Evolutionary conservation across 2,797 vertebrate species (phyloP).

Genomic region (Anguilla pacifica): DNA sequence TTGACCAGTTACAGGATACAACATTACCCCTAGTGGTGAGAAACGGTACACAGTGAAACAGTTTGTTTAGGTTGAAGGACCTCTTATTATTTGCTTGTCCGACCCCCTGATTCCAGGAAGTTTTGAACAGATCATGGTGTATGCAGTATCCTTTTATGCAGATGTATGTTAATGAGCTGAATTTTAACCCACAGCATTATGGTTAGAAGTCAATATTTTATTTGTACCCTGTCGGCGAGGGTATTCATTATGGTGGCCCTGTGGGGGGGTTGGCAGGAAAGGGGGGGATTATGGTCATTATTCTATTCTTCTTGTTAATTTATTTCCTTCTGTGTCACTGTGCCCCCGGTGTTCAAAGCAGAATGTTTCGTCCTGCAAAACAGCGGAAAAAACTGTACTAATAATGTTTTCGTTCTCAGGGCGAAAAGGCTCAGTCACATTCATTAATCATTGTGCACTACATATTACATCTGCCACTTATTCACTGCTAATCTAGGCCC

Average conservation of each 20-base stretch:
- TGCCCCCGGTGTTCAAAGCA: neutral
- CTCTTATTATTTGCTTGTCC: neutral
- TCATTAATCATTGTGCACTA: neutral
- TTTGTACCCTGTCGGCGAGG: neutral
- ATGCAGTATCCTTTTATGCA: neutral
- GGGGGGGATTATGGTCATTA: neutral
- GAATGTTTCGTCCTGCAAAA: neutral
- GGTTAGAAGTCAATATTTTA: neutral
- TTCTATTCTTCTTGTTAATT: neutral
- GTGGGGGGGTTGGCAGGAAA: neutral
- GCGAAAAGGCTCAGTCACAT: neutral
- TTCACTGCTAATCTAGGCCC: conserved; percentile 7
- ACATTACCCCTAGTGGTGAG: neutral
- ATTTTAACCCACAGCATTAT: neutral
- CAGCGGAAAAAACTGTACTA: neutral
- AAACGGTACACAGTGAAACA: neutral
- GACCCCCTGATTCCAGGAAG: neutral
- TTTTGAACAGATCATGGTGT: neutral
- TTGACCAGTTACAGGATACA: too few relatives aligned
- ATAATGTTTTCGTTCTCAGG: neutral
- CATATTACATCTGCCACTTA: neutral
- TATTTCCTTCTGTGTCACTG: neutral
- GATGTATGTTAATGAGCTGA: neutral
- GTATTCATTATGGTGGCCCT: neutral
- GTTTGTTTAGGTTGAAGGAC: neutral